Evolutionary conservation across 1,140 invertebrate species (phyloP).

Genomic region (Pemphigus obesinymphae): DNA sequence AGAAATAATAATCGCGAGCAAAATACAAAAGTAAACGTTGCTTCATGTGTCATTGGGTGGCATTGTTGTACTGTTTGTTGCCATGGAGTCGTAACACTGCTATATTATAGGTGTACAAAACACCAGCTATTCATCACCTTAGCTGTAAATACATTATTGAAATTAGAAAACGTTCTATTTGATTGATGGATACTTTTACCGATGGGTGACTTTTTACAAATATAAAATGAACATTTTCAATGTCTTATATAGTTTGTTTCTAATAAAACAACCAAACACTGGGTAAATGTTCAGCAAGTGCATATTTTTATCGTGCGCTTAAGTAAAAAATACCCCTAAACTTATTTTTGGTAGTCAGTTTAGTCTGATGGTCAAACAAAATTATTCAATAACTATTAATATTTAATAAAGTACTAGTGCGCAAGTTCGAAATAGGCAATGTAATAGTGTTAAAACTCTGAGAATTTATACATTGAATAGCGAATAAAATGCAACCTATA

Average conservation of each 20-base stretch:
- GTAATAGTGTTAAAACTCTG: too few relatives aligned
- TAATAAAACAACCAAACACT: not conserved
- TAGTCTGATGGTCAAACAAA: too few relatives aligned
- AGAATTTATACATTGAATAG: too few relatives aligned
- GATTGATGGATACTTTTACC: constrained; percentile 1
- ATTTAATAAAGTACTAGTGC: too few relatives aligned
- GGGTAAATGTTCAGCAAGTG: too few relatives aligned
- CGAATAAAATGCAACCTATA: too few relatives aligned
- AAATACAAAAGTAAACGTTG: constrained; percentile 33
- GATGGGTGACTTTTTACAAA: not conserved
- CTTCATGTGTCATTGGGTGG: not conserved
- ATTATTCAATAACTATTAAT: too few relatives aligned
- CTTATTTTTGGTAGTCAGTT: too few relatives aligned
- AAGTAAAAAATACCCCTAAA: too few relatives aligned
- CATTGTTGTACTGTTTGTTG: constrained; percentile 40
- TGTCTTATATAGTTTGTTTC: not conserved
- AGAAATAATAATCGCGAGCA: not conserved
- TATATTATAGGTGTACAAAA: not conserved
- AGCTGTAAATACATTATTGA: constrained; percentile 10
- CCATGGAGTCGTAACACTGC: constrained; percentile 17
- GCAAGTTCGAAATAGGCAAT: too few relatives aligned
- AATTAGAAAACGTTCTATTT: constrained; percentile 2
- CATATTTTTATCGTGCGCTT: too few relatives aligned
- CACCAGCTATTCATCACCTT: constrained; percentile 3
- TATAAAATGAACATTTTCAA: not conserved